Conservation (phyloP, 2,888 invertebrate genomes). For the Agapostemon virescens region DNA sequence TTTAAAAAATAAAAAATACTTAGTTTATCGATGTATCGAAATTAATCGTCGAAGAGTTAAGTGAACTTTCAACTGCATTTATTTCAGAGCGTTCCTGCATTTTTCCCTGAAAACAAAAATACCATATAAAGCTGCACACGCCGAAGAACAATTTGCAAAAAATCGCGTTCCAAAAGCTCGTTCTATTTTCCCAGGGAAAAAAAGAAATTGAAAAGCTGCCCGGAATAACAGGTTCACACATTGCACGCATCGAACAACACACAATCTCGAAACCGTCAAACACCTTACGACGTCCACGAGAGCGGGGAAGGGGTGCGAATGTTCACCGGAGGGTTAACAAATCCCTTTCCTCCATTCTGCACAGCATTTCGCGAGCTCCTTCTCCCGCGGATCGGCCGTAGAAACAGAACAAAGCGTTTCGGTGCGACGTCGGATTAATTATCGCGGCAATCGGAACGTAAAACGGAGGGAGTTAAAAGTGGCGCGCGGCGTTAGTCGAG, state of each 20-base stretch:
- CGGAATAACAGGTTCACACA: neutral
- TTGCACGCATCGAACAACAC: neutral
- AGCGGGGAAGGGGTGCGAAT: neutral
- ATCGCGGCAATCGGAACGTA: slow-evolving; percentile 3
- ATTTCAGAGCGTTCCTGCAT: neutral
- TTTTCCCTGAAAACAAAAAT: neutral
- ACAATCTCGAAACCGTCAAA: neutral
- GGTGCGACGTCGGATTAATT: slow-evolving; percentile 5
- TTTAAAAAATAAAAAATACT: neutral
- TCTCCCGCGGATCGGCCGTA: neutral
- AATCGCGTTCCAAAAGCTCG: no score
- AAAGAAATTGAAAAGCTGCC: neutral
- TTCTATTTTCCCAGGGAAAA: neutral
- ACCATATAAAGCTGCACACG: neutral
- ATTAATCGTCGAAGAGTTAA: neutral
- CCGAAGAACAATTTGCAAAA: neutral
- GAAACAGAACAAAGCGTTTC: slow-evolving; percentile 1
- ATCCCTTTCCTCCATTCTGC: neutral
- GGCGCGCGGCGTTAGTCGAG: neutral
- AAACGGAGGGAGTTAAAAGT: slow-evolving; percentile 5
- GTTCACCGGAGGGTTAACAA: slow-evolving; percentile 5
- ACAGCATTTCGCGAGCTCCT: neutral
- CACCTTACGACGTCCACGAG: neutral
- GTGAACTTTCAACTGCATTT: no score
- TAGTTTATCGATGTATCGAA: no score